Percentiles rank a stretch among this genome's conserved stretches.
Evolutionary conservation across 1,140 invertebrate genomes (phyloP).

Genomic region (Camponotus pennsylvanicus): DNA sequence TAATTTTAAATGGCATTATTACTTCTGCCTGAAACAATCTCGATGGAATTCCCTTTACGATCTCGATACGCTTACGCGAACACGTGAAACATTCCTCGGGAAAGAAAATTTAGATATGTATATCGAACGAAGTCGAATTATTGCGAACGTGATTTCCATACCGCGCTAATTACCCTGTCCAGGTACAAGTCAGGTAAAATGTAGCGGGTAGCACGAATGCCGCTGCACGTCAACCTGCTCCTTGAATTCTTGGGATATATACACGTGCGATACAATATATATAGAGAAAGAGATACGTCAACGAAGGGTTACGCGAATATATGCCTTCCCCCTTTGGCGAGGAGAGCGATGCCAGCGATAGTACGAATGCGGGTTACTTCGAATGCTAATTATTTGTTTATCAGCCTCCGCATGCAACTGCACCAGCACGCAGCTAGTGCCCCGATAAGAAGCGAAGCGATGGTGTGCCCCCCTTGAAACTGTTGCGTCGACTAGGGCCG

Average conservation of each 20-base stretch:
- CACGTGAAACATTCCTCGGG: conserved; percentile 21
- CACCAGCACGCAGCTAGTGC: conserved; percentile 59
- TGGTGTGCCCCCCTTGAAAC: conserved; percentile 6
- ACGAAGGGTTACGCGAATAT: conserved; percentile 42
- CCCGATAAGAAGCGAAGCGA: conserved; percentile 69
- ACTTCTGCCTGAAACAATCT: conserved; percentile 20
- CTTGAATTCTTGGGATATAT: too few relatives aligned
- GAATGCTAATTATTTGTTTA: conserved; percentile 84
- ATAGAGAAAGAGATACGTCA: conserved; percentile 2
- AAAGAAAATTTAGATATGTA: conserved; percentile 18
- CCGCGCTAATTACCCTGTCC: conserved; percentile 48
- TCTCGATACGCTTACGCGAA: conserved; percentile 43
- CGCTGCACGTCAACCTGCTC: conserved; percentile 36
- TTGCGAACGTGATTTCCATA: conserved; percentile 43
- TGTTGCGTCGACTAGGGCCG: conserved; percentile 1
- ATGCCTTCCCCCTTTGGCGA: conserved; percentile 1
- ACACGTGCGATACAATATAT: too few relatives aligned
- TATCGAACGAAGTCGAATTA: conserved; percentile 43
- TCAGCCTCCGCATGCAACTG: conserved; percentile 76
- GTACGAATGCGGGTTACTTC: conserved; percentile 73
- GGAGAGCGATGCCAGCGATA: conserved; percentile 65
- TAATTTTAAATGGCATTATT: conserved; percentile 57
- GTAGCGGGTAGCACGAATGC: conserved; percentile 41
- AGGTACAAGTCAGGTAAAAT: conserved; percentile 24
- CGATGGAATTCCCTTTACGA: conserved; percentile 27